Evolutionary conservation across 2,797 vertebrate genomes (phyloP), one percentile per base, ranked within the genome.

Genomic region (Acanthurus lineatus): DNA sequence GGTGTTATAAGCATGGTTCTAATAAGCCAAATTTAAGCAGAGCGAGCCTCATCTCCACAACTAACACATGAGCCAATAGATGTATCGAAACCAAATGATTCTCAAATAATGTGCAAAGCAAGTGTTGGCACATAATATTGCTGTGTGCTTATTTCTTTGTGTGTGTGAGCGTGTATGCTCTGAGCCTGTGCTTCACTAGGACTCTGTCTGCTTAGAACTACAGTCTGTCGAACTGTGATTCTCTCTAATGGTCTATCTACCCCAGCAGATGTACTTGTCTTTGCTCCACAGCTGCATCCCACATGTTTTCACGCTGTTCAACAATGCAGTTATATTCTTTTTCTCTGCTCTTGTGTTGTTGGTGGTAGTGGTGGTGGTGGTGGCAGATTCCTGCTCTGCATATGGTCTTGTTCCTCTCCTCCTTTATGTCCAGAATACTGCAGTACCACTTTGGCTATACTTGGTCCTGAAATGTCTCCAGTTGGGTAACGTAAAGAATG

Each of bases 241-340:
- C 90, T 70, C 78, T 88, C 86, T 80, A 76, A 87, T 87, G 83
- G 88, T 87, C 81, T 90, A 87, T 92, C 88, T 92, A 89, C 84
- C 81, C 47, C 60, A 89, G 86, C 92, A 95, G 92, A 95, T 93
- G 91, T 86, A 77, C 83, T 86, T 78, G 64, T 82, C 84, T 84
- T 52, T 59, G 66, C 76, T 89, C 82, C 92, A 92, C 95, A 95
- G 94, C 94, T 95, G 95, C 88, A 87, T 89, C 81, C 91, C 94
- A 95, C 92, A 95, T 95, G 94, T 94, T 92, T 91, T 88, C 86
- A 90, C 44, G 59, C 86, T 86, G 81, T 73, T 89, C 54, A 56
- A 83, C 84, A 81, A 84, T 71, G 81, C 74, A 79, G 72, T 69
- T 76, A 75, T 86, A 82, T 76, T 87, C 67, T 53, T 67, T 83